phyloP scores from a whole-genome alignment of 2,797 vertebrate species.

The Anabas testudineus region DNA sequence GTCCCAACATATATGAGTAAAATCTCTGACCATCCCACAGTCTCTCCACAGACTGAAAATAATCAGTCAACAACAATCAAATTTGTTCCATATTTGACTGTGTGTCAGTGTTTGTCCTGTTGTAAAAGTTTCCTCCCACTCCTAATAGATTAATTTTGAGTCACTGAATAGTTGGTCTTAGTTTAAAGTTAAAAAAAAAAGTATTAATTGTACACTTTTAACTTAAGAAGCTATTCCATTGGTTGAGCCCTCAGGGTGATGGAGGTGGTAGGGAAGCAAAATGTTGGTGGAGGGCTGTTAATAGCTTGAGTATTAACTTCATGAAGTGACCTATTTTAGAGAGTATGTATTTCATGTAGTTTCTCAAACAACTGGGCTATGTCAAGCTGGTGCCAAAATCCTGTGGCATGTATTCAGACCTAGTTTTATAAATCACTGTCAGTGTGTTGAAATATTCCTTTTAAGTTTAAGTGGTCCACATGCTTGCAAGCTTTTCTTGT shows the following conservation, averaged over 20 bases:
- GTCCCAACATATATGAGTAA: too few relatives aligned
- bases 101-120: too few relatives aligned
- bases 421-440: conserved; percentile 52
- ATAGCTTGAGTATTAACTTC: conserved; percentile 47
- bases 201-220: too few relatives aligned
- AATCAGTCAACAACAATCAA: too few relatives aligned
- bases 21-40: too few relatives aligned
- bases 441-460: conserved; percentile 41
- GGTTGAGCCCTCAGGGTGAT: conserved; percentile 1
- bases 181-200: too few relatives aligned
- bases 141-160: too few relatives aligned
- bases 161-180: too few relatives aligned
- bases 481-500: conserved; percentile 65
- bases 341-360: conserved; percentile 29
- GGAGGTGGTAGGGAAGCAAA: background rate
- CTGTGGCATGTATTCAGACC: conserved; percentile 54
- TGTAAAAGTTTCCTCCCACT: too few relatives aligned
- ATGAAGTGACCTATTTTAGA: conserved; percentile 53
- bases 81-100: too few relatives aligned
- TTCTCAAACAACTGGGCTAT: conserved; percentile 46
- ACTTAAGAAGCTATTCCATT: background rate
- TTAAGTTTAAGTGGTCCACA: conserved; percentile 44
- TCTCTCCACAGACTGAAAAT: too few relatives aligned
- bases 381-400: conserved; percentile 37
- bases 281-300: conserved; percentile 20